These are phyloP conservation scores for Paramuricea clavata DNA, from an alignment of 92 coral and sea anemone genomes.

Conservation along the genomic window DNA sequence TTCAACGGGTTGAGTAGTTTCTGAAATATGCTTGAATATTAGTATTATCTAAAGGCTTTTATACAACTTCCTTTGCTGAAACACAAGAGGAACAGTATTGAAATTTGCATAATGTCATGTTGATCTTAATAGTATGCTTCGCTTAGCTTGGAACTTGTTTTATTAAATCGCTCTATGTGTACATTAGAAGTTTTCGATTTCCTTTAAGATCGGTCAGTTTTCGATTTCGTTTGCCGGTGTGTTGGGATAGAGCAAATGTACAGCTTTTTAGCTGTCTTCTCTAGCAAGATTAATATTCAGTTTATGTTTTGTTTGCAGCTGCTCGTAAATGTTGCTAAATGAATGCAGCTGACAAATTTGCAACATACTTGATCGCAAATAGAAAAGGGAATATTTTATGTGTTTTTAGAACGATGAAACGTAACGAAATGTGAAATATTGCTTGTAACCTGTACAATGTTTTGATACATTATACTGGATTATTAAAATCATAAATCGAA, in stretches of 20 bases:
- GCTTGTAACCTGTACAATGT: background rate
- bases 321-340: background rate
- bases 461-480: background rate
- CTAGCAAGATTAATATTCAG: background rate
- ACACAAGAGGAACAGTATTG: background rate
- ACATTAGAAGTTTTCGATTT: background rate
- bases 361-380: background rate
- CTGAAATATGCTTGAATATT: background rate
- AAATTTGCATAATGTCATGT: slow-evolving; percentile 4
- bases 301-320: background rate
- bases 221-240: too few relatives aligned
- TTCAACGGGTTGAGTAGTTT: background rate
- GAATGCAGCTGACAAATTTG: background rate
- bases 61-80: background rate
- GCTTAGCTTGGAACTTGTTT: background rate
- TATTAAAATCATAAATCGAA: background rate
- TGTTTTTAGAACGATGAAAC: background rate
- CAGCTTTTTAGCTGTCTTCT: background rate
- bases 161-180: background rate
- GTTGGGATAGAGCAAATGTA: background rate
- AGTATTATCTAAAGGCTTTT: background rate
- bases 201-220: background rate
- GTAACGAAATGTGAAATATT: background rate
- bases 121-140: background rate
- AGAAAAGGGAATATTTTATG: background rate